Evolutionary conservation across 2,797 vertebrate genomes (phyloP), one percentile per base, ranked within the genome.

Genomic region (Oryzias dopingdopingensis): DNA sequence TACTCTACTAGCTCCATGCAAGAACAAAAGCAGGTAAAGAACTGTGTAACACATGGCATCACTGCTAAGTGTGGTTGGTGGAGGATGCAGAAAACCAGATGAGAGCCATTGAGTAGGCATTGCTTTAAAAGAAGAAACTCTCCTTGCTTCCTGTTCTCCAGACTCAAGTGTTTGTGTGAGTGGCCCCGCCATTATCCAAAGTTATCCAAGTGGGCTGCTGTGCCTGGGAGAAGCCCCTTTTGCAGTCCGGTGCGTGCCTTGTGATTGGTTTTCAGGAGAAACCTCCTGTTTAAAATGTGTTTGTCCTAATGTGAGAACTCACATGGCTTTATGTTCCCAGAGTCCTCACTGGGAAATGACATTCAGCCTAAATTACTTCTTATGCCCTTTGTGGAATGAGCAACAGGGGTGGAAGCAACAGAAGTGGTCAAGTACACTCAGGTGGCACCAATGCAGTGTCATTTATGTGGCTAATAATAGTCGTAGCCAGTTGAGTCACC

Each of bases 111-210:
- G 76, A 64, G 57, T 72, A 48, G 64, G 53, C 56, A 67, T 58
- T 73, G 67, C 56, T 74, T 77, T 43, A 65, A 65, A 65, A 76
- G 45, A 63, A 54, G 67, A 58, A 67, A 52, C 67, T 77, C 77
- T 78, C 45, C 23, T 46, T 4, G 44, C 62, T 83, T 84, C 77
- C 74, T 82, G 80, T 76, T 76, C 81, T 82, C 63, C 22, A 76
- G 76, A 72, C 78, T 87, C 47, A 62, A 89, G 85, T 84, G 82
- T 85, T 84, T 76, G 71, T 82, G 70, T 85, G 78, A 89, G 80
- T 85, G 86, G 65, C 58, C 53, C 62, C 46, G 62, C 73, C 77
- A 80, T 84, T 86, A 74, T 81, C 59, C 46, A 13, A 49, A 48
- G 62, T 79, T 76, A 66, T 69, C 74, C 81, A 74, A 62, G 80